A percentile compares a stretch with the other conserved stretches of the same genome.
Conservation (phyloP, 2,888 invertebrate genomes). For the Sesamia inferens region DNA sequence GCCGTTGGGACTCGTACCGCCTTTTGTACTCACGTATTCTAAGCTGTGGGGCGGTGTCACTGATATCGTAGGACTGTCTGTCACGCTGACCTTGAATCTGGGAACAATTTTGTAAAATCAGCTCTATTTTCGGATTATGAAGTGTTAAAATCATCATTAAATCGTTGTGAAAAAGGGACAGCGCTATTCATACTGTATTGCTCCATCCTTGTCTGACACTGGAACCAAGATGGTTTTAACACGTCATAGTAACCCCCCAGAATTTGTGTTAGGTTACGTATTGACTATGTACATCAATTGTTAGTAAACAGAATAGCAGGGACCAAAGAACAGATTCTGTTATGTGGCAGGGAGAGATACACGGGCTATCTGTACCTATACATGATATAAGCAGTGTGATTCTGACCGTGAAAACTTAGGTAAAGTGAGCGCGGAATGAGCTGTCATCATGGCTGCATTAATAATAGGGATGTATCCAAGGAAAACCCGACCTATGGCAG, state of each 20-base stretch:
- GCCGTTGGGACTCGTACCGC: conserved; percentile 84
- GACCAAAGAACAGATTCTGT: background rate
- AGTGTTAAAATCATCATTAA: too few species aligned
- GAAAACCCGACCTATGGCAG: too few species aligned
- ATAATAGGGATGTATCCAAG: too few species aligned
- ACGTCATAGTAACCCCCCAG: too few species aligned
- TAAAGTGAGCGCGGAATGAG: too few species aligned
- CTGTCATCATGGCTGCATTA: too few species aligned
- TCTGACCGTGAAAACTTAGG: too few species aligned
- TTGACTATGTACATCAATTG: background rate
- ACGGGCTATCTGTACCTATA: background rate
- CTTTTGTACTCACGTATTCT: conserved; percentile 84
- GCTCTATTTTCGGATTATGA: background rate
- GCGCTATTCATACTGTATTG: too few species aligned
- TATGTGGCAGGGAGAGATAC: too few species aligned
- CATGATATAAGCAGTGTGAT: background rate
- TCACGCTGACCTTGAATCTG: conserved; percentile 84
- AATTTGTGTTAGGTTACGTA: background rate
- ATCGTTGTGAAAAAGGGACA: too few species aligned
- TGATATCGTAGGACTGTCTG: conserved; percentile 87
- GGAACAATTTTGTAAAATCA: conserved; percentile 29
- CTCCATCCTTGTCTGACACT: too few species aligned
- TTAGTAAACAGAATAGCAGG: background rate
- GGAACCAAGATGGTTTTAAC: too few species aligned
- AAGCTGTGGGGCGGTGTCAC: conserved; percentile 86